Evolutionary conservation across 1,140 invertebrate genomes (phyloP).

Genomic region (Drosophila suzukii): DNA sequence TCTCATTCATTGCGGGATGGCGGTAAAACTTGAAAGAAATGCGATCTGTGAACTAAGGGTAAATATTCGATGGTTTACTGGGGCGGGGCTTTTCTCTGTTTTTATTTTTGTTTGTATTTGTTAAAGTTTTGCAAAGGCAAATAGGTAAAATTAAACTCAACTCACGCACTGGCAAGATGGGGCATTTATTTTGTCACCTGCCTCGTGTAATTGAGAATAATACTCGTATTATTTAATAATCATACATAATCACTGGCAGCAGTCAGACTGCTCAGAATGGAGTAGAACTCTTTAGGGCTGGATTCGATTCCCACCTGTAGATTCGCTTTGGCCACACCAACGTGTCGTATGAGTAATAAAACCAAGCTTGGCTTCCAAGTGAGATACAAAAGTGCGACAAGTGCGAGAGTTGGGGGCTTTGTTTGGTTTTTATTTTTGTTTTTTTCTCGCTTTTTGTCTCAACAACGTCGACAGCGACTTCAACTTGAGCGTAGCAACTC

Average conservation of each 20-base stretch:
- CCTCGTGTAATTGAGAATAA: slow-evolving; percentile 50
- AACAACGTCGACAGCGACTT: slow-evolving; percentile 44
- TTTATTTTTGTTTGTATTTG: slow-evolving; percentile 63
- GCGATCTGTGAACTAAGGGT: slow-evolving; percentile 65
- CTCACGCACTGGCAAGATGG: slow-evolving; percentile 61
- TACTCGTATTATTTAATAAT: slow-evolving; percentile 68
- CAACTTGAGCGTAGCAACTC: slow-evolving; percentile 74
- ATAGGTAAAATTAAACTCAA: slow-evolving; percentile 70
- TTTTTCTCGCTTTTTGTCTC: slow-evolving; percentile 73
- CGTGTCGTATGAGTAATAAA: slow-evolving; percentile 80
- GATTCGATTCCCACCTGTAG: slow-evolving; percentile 25
- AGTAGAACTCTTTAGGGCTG: slow-evolving; percentile 53
- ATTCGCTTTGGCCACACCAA: slow-evolving; percentile 30
- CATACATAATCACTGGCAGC: slow-evolving; percentile 50
- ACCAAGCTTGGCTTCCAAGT: slow-evolving; percentile 38
- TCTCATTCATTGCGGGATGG: slow-evolving; percentile 26
- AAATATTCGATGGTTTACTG: slow-evolving; percentile 56
- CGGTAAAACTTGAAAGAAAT: slow-evolving; percentile 67
- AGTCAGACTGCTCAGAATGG: not conserved
- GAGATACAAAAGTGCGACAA: slow-evolving; percentile 64
- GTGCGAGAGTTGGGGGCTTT: slow-evolving; percentile 52
- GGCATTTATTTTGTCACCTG: slow-evolving; percentile 81
- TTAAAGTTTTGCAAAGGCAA: slow-evolving; percentile 62
- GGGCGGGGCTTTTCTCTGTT: slow-evolving; percentile 20
- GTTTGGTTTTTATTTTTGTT: slow-evolving; percentile 43